Percentiles rank a stretch among this genome's conserved stretches.
These are phyloP conservation scores for Limnodromus scolopaceus DNA, from an alignment of 2,797 vertebrate genomes.

Conservation along the genomic window DNA sequence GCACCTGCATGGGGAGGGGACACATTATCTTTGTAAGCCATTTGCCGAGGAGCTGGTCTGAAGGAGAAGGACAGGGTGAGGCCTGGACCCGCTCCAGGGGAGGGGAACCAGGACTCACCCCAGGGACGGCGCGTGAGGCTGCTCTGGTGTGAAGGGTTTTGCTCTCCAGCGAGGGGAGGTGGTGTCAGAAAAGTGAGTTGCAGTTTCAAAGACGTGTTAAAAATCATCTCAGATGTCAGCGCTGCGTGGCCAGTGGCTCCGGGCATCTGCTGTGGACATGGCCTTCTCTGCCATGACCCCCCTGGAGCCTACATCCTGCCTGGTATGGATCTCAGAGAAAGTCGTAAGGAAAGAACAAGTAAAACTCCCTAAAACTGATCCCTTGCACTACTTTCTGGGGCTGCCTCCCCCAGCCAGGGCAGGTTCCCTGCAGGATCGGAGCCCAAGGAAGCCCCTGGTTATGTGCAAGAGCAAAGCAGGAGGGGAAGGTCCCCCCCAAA, in stretches of 20 bases:
- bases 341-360: background rate
- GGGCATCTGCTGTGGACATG: rapidly evolving
- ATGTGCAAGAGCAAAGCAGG: background rate
- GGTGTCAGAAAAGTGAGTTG: background rate
- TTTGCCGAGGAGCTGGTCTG: background rate
- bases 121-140: rapidly evolving
- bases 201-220: background rate
- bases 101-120: background rate
- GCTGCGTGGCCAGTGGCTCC: background rate
- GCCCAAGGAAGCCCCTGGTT: background rate
- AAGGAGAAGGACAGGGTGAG: background rate
- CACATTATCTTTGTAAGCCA: background rate
- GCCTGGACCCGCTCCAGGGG: background rate
- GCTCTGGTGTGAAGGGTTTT: background rate
- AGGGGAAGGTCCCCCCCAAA: background rate
- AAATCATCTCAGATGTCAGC: background rate
- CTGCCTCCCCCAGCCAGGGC: background rate
- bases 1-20: background rate
- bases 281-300: background rate
- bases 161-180: background rate
- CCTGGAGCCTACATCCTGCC: background rate
- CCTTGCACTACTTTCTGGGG: background rate
- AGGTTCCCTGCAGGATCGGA: background rate
- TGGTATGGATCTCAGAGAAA: background rate
- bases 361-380: background rate